These are phyloP conservation scores for Idaea dimidiata DNA, from an alignment of 2,888 invertebrate species.

Conservation along the genomic window DNA sequence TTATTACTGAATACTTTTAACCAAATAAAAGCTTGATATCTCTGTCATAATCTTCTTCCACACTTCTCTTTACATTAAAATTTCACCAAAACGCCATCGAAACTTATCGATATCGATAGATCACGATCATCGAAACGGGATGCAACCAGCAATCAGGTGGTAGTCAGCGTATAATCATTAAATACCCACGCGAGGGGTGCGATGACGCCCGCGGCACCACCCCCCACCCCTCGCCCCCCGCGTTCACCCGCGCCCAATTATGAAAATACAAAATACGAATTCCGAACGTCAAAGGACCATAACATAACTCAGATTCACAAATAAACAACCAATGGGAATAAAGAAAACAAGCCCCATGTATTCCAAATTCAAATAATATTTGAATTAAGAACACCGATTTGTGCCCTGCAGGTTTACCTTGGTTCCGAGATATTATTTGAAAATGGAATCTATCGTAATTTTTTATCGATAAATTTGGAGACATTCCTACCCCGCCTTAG, in stretches of 20 bases:
- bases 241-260: conserved; percentile 68
- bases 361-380: background rate
- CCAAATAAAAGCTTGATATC: no score
- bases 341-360: conserved; percentile 1
- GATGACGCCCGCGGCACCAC: conserved; percentile 72
- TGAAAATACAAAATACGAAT: conserved; percentile 81
- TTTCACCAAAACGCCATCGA: no score
- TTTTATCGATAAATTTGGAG: background rate
- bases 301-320: conserved; percentile 50
- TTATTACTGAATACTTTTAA: no score
- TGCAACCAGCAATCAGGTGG: conserved; percentile 74
- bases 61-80: background rate
- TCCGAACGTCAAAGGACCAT: conserved; percentile 60
- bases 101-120: conserved; percentile 48
- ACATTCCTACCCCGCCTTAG: background rate
- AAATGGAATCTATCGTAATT: no score
- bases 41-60: no score
- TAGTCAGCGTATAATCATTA: conserved; percentile 81
- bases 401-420: background rate
- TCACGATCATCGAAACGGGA: conserved; percentile 56
- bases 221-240: conserved; percentile 55
- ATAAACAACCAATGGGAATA: conserved; percentile 39
- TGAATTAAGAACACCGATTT: background rate
- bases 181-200: conserved; percentile 77
- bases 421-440: no score